These are phyloP conservation scores for Podarcis raffonei DNA, from an alignment of 2,113 vertebrate species.

Conservation along the genomic window DNA sequence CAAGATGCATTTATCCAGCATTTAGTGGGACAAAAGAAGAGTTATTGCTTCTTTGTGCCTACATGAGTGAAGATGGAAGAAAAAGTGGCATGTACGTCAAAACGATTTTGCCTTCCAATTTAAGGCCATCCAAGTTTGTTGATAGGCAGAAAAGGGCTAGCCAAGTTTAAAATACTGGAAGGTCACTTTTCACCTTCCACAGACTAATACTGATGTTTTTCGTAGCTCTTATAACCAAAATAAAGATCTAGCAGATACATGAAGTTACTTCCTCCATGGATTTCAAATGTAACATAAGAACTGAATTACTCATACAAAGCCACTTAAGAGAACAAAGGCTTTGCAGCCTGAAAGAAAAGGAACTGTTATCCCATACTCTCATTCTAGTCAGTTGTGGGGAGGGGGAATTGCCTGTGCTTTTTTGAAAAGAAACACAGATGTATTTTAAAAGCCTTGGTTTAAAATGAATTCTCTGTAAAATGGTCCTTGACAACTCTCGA, in stretches of 20 bases:
- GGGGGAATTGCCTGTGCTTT: not conserved
- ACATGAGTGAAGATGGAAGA: not conserved
- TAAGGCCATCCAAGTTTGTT: not conserved
- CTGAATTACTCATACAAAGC: slow-evolving; percentile 1
- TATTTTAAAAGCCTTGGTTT: not conserved
- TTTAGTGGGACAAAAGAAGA: not conserved
- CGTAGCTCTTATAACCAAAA: not conserved
- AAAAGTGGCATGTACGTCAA: not conserved
- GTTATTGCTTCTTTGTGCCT: not conserved
- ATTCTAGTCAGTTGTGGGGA: not conserved
- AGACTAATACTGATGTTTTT: not conserved
- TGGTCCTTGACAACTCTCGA: not conserved
- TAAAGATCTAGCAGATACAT: not conserved
- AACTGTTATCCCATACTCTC: not conserved
- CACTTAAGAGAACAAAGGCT: not conserved
- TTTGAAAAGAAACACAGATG: not conserved
- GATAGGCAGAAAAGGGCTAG: not conserved
- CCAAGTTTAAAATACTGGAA: not conserved
- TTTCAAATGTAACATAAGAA: not conserved
- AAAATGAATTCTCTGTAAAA: not conserved
- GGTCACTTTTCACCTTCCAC: not conserved
- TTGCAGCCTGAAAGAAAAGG: not conserved
- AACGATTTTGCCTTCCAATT: not conserved
- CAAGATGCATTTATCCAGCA: not conserved
- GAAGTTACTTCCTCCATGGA: not conserved